Base-by-base conservation (phyloP, 2,797 vertebrate genomes). In the Danio jaintianensis region DNA sequence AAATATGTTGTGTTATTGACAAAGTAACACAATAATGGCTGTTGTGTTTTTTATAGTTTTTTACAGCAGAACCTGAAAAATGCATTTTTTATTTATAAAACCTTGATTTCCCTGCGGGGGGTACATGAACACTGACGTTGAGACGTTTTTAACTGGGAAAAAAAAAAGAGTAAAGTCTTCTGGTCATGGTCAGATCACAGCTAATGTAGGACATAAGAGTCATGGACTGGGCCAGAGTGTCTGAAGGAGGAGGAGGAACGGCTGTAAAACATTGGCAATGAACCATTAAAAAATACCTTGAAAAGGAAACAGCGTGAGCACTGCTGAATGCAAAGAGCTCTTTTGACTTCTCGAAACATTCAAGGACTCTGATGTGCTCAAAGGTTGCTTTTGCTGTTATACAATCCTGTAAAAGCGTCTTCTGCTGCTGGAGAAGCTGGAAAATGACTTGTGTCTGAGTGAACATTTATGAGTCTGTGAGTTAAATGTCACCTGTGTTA, bases 311-410 rank as follows among this genome's bases (percentile, higher is more conserved):
- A 10, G 38, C 16, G 16, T 42, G 52, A 79, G 56, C 12, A 6
- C 45, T 62, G 7, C 18, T 55, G 56, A 72, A 72, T 55, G 78
- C 16, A 56, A 62, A 79, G 18, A 72, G 15, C 56, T 55, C 38
- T 72, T 63, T 62, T 62, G 78, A 79, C 48, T 47, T 22, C 18
- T 48, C 53, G 15, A 79, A 56, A 64, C 78, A 79, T 47, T 64
- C 68, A 79, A 72, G 78, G 78, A 40, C 62, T 64, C 36, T 22
- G 38, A 61, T 38, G 6, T 29, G 58, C 7, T 52, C 40, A 64
- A 64, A 71, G 69, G 59, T 20, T 70, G 20, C 47, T 55, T 38
- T 56, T n/a, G 45, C 48, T 43, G 16, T 70, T 40, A 68, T 61
- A 12, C 12, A 61, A 78, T 70, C 18, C 43, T 7, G 16, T 38